These are phyloP conservation scores for Bubo bubo DNA, from an alignment of 2,113 vertebrate species.

Conservation along the genomic window DNA sequence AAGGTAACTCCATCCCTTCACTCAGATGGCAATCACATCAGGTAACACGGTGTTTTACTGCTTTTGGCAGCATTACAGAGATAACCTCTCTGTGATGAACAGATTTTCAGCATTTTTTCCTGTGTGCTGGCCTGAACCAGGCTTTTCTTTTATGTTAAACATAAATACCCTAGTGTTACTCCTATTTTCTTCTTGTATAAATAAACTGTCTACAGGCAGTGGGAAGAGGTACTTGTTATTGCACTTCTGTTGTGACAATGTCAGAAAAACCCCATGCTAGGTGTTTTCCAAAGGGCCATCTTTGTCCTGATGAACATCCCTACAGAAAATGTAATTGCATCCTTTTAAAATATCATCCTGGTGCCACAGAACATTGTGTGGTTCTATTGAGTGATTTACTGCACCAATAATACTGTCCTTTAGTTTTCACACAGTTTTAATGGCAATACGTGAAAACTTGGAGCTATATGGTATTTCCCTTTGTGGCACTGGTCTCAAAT, in stretches of 20 bases:
- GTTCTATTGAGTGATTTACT: background rate
- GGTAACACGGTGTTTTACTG: background rate
- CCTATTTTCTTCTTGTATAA: conserved; percentile 12
- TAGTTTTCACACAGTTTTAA: background rate
- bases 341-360: conserved; percentile 16
- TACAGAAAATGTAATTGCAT: background rate
- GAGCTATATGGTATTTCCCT: background rate
- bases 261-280: background rate
- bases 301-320: background rate
- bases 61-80: background rate
- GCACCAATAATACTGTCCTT: background rate
- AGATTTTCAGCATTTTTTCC: conserved; percentile 15
- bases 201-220: background rate
- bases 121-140: background rate
- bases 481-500: background rate
- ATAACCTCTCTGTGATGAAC: background rate
- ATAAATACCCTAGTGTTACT: background rate
- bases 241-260: background rate
- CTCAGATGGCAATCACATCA: background rate
- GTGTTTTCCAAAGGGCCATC: background rate
- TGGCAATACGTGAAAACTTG: background rate
- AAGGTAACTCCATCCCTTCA: background rate
- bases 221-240: background rate
- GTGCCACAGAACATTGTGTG: background rate
- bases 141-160: background rate